Base-by-base conservation (phyloP, 2,113 vertebrate genomes). In the Glaucidium brasilianum region DNA sequence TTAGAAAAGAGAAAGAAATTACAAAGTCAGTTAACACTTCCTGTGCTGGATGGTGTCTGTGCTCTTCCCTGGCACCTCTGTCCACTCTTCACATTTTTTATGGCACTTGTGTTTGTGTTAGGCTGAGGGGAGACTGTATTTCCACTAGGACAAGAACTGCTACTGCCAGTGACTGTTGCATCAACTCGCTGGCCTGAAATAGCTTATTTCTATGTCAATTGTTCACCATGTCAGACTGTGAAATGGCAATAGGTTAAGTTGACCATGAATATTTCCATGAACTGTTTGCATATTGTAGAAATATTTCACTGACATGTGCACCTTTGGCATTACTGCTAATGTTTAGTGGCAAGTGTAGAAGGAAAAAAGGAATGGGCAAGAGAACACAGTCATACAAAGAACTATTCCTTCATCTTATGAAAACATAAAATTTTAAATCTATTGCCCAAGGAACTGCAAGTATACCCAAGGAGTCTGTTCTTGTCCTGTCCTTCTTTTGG, bases 171-270 rank as follows among this genome's bases (percentile, higher is more conserved):
- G 66, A 8, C 34, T 62, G 26, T 13, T 80, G 29, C 39, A 50
- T 66, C 0, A 0, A 50, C 30, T 3, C 32, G 50, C 64, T 59
- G 19, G 19, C 32, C 63, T 47, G 69, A 47, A 84, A 12, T 37
- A 16, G 1, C 88, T 60, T 29, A 8, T 59, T 80, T 73, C 50
- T 15, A 0, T 21, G 14, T 56, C 29, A 13, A 7, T 7, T 50
- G 10, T 68, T 68, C 49, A 15, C 39, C 6, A 12, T 23, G 32
- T 39, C 34, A 80, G 35, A 19, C 29, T 59, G n/a, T 52, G 69
- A 64, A 37, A 41, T 47, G 26, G 49, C 34, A 63, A 7, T 27
- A 69, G 66, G 13, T 59, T 30, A 29, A 59, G n/a, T 1, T 26
- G 41, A 58, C 32, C 13, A 4, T 35, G 20, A 58, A 30, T 43